Base-by-base conservation (phyloP, 2,113 vertebrate genomes). In the Canis aureus region DNA sequence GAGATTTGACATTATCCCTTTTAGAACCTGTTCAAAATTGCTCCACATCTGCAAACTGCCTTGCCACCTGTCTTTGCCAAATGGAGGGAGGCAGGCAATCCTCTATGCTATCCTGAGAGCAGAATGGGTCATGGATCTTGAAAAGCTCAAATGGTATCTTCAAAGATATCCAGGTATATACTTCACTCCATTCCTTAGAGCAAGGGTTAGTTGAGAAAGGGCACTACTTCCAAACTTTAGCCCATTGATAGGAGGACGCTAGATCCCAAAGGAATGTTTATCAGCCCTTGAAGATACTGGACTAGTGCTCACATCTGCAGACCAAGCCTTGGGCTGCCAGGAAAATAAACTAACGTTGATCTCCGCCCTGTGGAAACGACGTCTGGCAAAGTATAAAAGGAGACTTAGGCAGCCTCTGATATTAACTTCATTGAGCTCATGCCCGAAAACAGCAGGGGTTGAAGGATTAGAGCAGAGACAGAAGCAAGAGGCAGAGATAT, bases 331-430 rank as follows among this genome's bases (percentile, higher is more conserved):
- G 27, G 53, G 57, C 74, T 91, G 15, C 73, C 67, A 55, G 32
- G 43, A 71, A 78, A 94, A 62, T 83, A 89, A 93, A 91, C 12
- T 57, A 93, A 20, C 13, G 74, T 87, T 90, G 8, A 35, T 73
- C 23, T 91, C 38, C 8, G n/a, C 13, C 22, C 17, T 91, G 51
- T 76, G 29, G 73, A 95, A 89, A 74, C 8, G 4, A 3, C 38
- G 2, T 10, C 29, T 67, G 38, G 38, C 49, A 9, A 19, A 60
- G 1, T 12, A 16, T 55, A 66, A 78, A 89, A 22, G 59, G 38
- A 89, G 67, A 82, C 55, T 66, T 71, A n/a, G 59, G 43, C 23
- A 95, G 35, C 69, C 35, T 86, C 57, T 89, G 20, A 6, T 67
- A 10, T 81, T 88, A 88, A 78, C 62, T 93, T 91, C 55, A 80